Percentiles rank a stretch among this genome's conserved stretches.
Conservation (phyloP, 2,113 vertebrate species). For the Lasiurus cinereus region DNA sequence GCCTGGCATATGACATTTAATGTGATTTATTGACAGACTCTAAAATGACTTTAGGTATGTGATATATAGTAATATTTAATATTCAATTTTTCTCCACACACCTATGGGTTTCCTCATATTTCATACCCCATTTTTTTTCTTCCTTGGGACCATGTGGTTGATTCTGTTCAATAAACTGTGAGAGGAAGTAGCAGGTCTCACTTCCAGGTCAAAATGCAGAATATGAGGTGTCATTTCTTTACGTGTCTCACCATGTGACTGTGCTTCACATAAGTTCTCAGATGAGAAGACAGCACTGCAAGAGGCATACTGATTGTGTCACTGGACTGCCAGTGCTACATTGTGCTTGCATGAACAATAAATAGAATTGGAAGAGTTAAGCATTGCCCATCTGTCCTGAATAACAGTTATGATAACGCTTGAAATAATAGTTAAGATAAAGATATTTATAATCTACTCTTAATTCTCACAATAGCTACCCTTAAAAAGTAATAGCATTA, state of each 20-base stretch:
- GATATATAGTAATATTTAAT: neutral
- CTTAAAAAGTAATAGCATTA: neutral
- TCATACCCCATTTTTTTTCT: neutral
- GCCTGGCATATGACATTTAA: neutral
- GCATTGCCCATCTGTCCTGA: neutral
- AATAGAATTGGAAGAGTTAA: constrained; percentile 1
- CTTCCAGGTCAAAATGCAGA: neutral
- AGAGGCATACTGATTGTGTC: neutral
- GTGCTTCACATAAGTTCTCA: neutral
- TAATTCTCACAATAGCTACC: neutral
- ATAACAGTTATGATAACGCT: neutral
- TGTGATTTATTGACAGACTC: neutral
- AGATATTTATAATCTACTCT: neutral
- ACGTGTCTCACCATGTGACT: neutral
- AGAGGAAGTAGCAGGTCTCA: neutral
- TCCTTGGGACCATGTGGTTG: neutral
- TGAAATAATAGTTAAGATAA: neutral
- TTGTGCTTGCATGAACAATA: neutral
- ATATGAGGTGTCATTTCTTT: neutral
- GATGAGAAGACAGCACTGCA: neutral
- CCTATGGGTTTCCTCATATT: neutral
- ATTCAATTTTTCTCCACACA: neutral
- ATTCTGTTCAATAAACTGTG: neutral
- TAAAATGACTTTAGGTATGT: neutral
- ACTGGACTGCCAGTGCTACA: neutral